These are phyloP conservation scores for Junco hyemalis DNA, from an alignment of 2,113 vertebrate genomes.

Conservation along the genomic window DNA sequence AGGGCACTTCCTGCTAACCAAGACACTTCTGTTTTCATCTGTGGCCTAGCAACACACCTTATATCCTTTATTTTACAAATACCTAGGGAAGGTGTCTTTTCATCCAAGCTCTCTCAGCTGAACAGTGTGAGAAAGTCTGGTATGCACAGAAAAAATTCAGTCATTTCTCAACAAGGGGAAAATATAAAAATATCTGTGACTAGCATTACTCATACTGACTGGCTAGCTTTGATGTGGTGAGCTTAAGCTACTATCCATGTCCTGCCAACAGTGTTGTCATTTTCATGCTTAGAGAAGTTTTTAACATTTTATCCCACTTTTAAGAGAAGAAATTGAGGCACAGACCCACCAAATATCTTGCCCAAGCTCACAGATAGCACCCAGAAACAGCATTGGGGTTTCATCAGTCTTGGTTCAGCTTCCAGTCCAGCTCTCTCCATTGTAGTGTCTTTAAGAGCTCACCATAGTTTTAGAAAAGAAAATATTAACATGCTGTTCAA, in stretches of 20 bases:
- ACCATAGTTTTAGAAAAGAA: neutral
- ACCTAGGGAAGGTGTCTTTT: neutral
- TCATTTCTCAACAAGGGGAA: neutral
- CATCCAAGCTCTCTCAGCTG: neutral
- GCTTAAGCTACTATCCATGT: neutral
- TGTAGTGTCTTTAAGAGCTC: neutral
- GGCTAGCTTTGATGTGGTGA: neutral
- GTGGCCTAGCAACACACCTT: neutral
- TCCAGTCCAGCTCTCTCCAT: neutral
- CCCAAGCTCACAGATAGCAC: neutral
- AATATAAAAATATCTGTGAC: neutral
- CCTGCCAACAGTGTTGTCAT: neutral
- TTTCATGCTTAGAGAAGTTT: neutral
- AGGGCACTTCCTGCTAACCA: neutral
- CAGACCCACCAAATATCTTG: neutral
- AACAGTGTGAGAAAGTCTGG: neutral
- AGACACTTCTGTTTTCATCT: neutral
- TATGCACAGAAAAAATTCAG: neutral
- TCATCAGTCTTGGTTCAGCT: neutral
- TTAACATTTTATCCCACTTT: neutral
- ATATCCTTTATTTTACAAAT: neutral
- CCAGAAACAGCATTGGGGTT: neutral
- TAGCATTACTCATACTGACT: neutral
- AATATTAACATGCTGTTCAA: conserved; percentile 27
- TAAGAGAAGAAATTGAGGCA: neutral